A percentile compares a stretch with the other conserved stretches of the same genome.
Evolutionary conservation across 2,888 invertebrate genomes (phyloP).

Genomic region (Oscheius sp.): DNA sequence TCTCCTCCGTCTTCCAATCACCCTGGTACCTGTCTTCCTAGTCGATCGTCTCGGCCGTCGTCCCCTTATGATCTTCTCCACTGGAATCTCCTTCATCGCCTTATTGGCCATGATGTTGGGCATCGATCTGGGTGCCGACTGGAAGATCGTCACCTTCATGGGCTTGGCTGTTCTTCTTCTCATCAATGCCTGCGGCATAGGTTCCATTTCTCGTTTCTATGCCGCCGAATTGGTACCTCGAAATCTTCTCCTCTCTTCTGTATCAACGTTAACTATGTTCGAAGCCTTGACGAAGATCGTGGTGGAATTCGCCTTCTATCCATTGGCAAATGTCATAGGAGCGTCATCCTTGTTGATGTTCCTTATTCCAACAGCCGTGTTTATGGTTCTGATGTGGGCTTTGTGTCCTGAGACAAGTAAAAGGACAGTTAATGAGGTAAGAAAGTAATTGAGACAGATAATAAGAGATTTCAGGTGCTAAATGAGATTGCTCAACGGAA

Average conservation of each 20-base stretch:
- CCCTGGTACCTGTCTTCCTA: conserved; percentile 48
- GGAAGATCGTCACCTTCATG: conserved; percentile 39
- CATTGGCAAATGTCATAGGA: conserved; percentile 44
- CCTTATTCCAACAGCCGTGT: conserved; percentile 39
- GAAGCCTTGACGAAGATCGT: conserved; percentile 41
- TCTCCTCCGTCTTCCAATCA: conserved; percentile 46
- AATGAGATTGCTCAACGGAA: conserved; percentile 40
- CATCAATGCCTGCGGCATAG: conserved; percentile 45
- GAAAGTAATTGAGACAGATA: neutral
- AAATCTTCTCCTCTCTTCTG: conserved; percentile 38
- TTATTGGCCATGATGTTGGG: conserved; percentile 36
- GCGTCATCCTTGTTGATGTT: conserved; percentile 41
- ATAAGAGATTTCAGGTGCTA: conserved; percentile 26
- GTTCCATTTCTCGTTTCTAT: conserved; percentile 49
- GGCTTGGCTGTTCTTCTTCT: conserved; percentile 38
- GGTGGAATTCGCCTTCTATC: conserved; percentile 44
- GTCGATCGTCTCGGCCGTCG: conserved; percentile 50
- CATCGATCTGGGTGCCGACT: conserved; percentile 36
- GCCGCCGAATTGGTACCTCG: conserved; percentile 48
- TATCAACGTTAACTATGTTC: conserved; percentile 40
- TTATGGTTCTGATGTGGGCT: conserved; percentile 43
- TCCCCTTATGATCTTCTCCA: conserved; percentile 41
- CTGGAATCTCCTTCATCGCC: conserved; percentile 32
- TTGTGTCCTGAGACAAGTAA: conserved; percentile 46
- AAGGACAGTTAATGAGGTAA: conserved; percentile 39